phyloP scores from a whole-genome alignment of 2,888 invertebrate genomes.

The Orgyia antiqua region DNA sequence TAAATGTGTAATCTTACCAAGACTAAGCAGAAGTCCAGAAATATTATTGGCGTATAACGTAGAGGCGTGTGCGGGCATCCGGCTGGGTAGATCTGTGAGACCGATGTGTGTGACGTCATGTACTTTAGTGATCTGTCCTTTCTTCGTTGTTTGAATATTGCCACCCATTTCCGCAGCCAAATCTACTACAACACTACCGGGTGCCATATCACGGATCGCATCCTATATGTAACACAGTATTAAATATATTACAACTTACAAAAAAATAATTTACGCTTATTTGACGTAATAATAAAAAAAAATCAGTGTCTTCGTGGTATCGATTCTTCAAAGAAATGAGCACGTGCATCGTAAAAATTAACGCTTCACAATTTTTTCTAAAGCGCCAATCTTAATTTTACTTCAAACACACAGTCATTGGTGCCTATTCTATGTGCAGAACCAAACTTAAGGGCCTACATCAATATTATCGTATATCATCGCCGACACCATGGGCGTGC shows the following conservation, averaged over 20 bases:
- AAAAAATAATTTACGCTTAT: neutral
- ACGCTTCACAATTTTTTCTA: no score
- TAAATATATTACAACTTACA: neutral
- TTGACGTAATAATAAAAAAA: neutral
- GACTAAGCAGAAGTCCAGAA: conserved; percentile 89
- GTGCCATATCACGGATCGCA: conserved; percentile 88
- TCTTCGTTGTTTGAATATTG: conserved; percentile 88
- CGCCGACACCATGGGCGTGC: no score
- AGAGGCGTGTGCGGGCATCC: conserved; percentile 91
- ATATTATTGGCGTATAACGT: conserved; percentile 95
- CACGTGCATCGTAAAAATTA: no score
- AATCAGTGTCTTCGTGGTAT: no score
- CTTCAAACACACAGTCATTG: no score
- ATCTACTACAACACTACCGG: conserved; percentile 93
- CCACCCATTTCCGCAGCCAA: conserved; percentile 93
- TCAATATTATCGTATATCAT: no score
- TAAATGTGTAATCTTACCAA: conserved; percentile 79
- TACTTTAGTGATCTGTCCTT: conserved; percentile 84
- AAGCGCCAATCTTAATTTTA: no score
- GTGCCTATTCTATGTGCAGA: no score
- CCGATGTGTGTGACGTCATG: conserved; percentile 92
- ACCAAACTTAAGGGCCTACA: no score
- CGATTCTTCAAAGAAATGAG: no score
- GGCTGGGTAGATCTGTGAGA: conserved; percentile 89
- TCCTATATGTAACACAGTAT: conserved; percentile 74